Percentiles rank a stretch among this genome's conserved stretches.
These are phyloP conservation scores for Chloebia gouldiae DNA, from an alignment of 2,113 vertebrate species.

Conservation along the genomic window DNA sequence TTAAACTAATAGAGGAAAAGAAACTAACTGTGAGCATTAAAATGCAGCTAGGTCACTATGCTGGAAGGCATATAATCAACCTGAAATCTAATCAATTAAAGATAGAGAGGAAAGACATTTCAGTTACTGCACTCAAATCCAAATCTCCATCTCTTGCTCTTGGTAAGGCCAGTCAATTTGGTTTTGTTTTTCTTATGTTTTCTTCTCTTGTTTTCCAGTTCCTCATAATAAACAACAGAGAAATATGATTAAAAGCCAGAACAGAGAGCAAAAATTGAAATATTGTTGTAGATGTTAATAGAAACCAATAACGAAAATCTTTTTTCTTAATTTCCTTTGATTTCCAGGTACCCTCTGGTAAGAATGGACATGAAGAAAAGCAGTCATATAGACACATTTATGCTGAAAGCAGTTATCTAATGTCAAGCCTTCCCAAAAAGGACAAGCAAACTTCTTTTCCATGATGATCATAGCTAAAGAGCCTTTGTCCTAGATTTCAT, in stretches of 20 bases:
- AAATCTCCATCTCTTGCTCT: neutral
- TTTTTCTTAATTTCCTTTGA: neutral
- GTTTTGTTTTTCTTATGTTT: neutral
- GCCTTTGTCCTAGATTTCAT: neutral
- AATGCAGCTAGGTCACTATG: neutral
- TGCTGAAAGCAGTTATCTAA: neutral
- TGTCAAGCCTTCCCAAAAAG: neutral
- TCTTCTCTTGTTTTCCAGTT: neutral
- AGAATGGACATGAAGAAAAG: neutral
- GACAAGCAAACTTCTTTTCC: neutral
- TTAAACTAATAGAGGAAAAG: neutral
- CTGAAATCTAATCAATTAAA: constrained; percentile 29
- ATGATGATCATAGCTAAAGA: neutral
- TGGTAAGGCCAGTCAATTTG: neutral
- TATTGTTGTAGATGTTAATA: neutral
- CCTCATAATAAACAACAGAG: neutral
- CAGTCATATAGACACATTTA: neutral
- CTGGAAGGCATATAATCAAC: constrained; percentile 19
- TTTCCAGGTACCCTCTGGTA: neutral
- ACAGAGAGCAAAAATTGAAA: neutral
- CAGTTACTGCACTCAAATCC: neutral
- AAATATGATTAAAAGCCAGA: neutral
- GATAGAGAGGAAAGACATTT: neutral
- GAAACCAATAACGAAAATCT: neutral
- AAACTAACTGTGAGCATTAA: constrained; percentile 5